Percentiles rank a stretch among this genome's conserved stretches.
These are phyloP conservation scores for Polypterus senegalus DNA, from an alignment of 2,113 vertebrate genomes.

Conservation along the genomic window DNA sequence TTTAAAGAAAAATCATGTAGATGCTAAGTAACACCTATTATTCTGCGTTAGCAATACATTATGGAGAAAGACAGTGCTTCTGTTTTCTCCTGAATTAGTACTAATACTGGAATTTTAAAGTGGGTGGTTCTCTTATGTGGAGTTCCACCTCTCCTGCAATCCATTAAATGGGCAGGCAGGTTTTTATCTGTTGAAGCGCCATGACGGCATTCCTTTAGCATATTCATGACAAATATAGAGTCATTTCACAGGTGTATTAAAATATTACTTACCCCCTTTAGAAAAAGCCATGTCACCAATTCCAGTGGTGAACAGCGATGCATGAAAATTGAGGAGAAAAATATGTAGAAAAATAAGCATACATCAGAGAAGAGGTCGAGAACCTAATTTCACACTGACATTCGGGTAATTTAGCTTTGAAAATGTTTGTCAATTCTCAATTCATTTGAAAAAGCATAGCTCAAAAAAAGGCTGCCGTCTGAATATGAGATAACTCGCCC, in stretches of 20 bases:
- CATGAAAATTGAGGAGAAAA: slow-evolving; percentile 90
- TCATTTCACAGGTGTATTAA: slow-evolving; percentile 95
- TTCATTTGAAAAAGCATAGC: slow-evolving; percentile 80
- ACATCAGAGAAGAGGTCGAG: slow-evolving; percentile 96
- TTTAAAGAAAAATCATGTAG: no score
- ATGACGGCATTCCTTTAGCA: slow-evolving; percentile 87
- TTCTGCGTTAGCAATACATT: no score
- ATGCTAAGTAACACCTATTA: no score
- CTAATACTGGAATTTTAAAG: no score
- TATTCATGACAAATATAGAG: slow-evolving; percentile 82
- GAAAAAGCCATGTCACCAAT: slow-evolving; percentile 70
- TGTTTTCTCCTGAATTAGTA: no score
- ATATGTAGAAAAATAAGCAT: slow-evolving; percentile 94
- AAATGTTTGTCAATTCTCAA: slow-evolving; percentile 96
- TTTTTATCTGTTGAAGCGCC: slow-evolving; percentile 66
- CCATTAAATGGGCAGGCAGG: no score
- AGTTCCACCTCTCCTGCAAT: no score
- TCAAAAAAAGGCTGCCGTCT: slow-evolving; percentile 61
- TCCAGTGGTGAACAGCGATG: slow-evolving; percentile 72
- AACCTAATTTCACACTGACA: slow-evolving; percentile 99
- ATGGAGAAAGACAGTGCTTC: no score
- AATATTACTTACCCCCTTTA: slow-evolving; percentile 84
- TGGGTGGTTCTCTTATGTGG: no score
- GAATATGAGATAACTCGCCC: slow-evolving; percentile 84
- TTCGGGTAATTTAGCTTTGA: slow-evolving; percentile 94